Evolutionary conservation across 2,797 vertebrate species (phyloP).

Genomic region (Girardinus metallicus): DNA sequence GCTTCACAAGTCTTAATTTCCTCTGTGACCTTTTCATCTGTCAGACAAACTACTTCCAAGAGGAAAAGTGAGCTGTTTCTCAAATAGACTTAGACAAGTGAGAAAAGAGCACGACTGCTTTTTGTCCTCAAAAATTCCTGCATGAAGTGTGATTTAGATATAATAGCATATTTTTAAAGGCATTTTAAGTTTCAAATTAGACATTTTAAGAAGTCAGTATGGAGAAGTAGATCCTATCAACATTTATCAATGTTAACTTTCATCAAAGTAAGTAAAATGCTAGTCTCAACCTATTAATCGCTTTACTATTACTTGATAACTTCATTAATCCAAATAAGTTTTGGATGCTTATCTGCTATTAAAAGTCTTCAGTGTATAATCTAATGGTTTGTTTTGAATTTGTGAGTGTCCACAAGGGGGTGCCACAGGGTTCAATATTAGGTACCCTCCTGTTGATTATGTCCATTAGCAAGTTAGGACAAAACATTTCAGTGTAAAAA

Average conservation of each 20-base stretch:
- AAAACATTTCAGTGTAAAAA: background rate
- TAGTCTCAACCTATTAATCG: too few relatives aligned
- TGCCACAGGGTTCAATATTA: background rate
- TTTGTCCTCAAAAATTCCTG: slow-evolving; percentile 46
- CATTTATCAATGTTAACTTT: slow-evolving; percentile 8
- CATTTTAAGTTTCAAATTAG: slow-evolving; percentile 32
- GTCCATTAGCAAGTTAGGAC: background rate
- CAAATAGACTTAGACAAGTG: slow-evolving; percentile 48
- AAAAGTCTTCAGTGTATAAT: background rate
- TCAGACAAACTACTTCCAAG: slow-evolving; percentile 33
- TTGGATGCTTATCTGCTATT: background rate
- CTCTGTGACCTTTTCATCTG: slow-evolving; percentile 61
- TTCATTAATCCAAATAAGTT: background rate
- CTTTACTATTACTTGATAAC: background rate
- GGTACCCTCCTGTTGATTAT: background rate
- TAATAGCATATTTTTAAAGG: slow-evolving; percentile 43
- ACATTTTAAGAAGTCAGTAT: slow-evolving; percentile 14
- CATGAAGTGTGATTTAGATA: slow-evolving; percentile 38
- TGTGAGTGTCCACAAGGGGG: background rate
- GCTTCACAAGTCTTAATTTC: slow-evolving; percentile 42
- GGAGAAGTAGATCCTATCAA: slow-evolving; percentile 5
- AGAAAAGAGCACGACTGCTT: slow-evolving; percentile 51
- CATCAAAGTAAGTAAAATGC: background rate
- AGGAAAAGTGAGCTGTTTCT: slow-evolving; percentile 38
- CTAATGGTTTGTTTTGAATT: background rate